These are phyloP conservation scores for Ashinkailepas kermadecensis DNA, from an alignment of 2,888 invertebrate genomes.

Conservation along the genomic window DNA sequence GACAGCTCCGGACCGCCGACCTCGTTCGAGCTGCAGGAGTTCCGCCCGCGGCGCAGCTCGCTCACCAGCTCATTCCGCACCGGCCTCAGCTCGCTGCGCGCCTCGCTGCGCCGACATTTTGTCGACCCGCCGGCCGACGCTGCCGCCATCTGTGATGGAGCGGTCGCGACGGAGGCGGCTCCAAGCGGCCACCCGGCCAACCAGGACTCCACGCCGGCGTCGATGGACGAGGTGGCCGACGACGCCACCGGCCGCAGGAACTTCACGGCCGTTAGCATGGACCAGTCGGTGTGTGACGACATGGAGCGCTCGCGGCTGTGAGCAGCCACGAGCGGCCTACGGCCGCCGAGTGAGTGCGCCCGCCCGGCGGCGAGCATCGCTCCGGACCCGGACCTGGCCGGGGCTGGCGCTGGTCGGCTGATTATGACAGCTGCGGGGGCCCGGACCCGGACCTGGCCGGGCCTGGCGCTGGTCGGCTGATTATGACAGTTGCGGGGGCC, in stretches of 20 bases:
- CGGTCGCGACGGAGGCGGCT: not conserved
- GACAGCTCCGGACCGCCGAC: no score
- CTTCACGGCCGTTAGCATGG: not conserved
- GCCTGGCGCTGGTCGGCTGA: no score
- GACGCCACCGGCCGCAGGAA: not conserved
- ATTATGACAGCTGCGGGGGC: no score
- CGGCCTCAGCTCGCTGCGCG: not conserved
- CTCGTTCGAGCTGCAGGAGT: not conserved
- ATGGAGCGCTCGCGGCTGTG: not conserved
- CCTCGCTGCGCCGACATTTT: not conserved
- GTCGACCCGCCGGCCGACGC: not conserved
- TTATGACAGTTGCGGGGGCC: no score
- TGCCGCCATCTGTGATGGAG: not conserved
- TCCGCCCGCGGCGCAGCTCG: not conserved
- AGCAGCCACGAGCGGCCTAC: not conserved
- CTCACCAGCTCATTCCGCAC: conserved; percentile 10
- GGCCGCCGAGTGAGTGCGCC: not conserved
- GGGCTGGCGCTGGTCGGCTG: no score
- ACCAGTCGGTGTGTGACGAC: not conserved
- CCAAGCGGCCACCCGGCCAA: not conserved
- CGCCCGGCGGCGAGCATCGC: no score
- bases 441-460: no score
- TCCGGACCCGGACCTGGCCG: no score
- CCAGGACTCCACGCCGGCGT: not conserved
- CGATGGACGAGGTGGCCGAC: not conserved